These are phyloP conservation scores for Chrysocyon brachyurus DNA, from an alignment of 2,797 vertebrate genomes.

Conservation along the genomic window DNA sequence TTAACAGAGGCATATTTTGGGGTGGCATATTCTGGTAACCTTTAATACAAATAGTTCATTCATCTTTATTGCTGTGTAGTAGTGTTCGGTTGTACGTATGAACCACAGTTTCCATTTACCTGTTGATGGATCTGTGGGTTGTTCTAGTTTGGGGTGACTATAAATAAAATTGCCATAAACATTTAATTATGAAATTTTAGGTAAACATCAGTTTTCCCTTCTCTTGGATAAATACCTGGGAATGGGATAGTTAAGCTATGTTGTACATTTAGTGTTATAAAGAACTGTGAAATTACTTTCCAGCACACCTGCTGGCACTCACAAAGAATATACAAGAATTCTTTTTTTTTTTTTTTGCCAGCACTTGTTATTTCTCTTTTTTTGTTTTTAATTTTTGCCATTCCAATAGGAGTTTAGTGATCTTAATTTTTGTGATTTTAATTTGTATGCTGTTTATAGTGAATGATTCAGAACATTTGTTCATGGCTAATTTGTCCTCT, in stretches of 20 bases:
- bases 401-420: not conserved
- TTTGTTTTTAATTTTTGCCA: not conserved
- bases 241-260: not conserved
- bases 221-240: not conserved
- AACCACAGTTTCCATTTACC: not conserved
- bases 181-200: not conserved
- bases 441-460: not conserved
- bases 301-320: not conserved
- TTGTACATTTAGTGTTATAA: not conserved
- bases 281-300: not conserved
- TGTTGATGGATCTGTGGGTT: not conserved
- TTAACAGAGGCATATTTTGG: not conserved
- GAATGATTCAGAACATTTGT: conserved; percentile 28
- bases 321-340: not conserved
- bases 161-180: not conserved
- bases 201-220: not conserved
- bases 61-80: not conserved
- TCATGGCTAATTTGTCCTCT: not conserved
- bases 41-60: not conserved
- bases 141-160: not conserved
- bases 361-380: not conserved
- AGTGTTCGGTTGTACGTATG: not conserved
- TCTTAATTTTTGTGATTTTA: conserved; percentile 7
- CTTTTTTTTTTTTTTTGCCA: not conserved
- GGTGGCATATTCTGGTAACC: not conserved